These are phyloP conservation scores for Decapterus maruadsi DNA, from an alignment of 2,797 vertebrate genomes.

Conservation along the genomic window DNA sequence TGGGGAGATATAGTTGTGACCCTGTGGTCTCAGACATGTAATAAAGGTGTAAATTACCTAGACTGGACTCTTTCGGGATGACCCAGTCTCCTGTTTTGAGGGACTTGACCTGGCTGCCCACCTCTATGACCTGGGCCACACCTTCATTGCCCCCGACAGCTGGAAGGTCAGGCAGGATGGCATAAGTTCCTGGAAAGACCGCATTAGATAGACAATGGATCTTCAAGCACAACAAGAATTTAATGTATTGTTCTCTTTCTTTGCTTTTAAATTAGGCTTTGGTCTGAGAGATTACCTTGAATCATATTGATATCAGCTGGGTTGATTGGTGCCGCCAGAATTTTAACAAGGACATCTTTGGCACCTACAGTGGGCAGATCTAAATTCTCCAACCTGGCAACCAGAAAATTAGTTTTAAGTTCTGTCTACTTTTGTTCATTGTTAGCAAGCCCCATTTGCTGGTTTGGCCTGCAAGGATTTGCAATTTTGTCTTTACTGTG, in stretches of 20 bases:
- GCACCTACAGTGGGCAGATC: constrained; percentile 80
- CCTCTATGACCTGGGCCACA: constrained; percentile 89
- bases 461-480: too few species aligned
- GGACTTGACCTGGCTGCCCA: constrained; percentile 84
- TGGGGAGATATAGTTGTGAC: neutral
- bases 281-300: constrained; percentile 86
- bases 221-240: neutral
- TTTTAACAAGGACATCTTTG: constrained; percentile 88
- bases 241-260: neutral
- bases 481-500: neutral
- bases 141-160: constrained; percentile 96
- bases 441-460: too few species aligned
- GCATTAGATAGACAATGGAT: constrained; percentile 2
- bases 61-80: constrained; percentile 87
- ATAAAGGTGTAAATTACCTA: constrained; percentile 84
- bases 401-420: neutral
- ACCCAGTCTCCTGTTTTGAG: constrained; percentile 92
- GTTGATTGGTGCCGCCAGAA: constrained; percentile 95
- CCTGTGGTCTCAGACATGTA: neutral
- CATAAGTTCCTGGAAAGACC: constrained; percentile 88
- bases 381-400: constrained; percentile 87
- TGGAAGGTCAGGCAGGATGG: constrained; percentile 89
- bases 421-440: too few species aligned
- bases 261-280: neutral
- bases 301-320: constrained; percentile 98